phyloP scores from a whole-genome alignment of 2,888 invertebrate species.

The Anaspis maculata region DNA sequence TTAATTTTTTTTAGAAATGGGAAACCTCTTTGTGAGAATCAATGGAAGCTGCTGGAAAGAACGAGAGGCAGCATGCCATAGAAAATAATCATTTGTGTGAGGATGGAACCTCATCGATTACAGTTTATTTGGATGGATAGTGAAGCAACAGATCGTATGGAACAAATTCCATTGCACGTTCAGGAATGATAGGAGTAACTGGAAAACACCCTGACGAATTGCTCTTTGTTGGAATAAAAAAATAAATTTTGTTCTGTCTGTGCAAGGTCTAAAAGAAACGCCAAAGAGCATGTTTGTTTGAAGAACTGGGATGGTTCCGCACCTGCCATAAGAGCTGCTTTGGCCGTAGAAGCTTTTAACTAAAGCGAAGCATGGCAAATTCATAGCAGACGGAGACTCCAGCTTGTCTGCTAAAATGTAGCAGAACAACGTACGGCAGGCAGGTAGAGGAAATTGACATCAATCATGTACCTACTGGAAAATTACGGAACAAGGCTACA shows the following conservation, averaged over 20 bases:
- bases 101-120: slow-evolving; percentile 14
- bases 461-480: slow-evolving; percentile 19
- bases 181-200: slow-evolving; percentile 20
- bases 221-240: slow-evolving; percentile 16
- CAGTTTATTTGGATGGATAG: slow-evolving; percentile 20
- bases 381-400: slow-evolving; percentile 18
- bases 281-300: slow-evolving; percentile 11
- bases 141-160: slow-evolving; percentile 21
- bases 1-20: slow-evolving; percentile 1
- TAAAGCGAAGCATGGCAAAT: slow-evolving; percentile 11
- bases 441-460: slow-evolving; percentile 17
- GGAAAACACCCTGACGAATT: slow-evolving; percentile 14
- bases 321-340: slow-evolving; percentile 19
- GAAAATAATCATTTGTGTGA: not conserved
- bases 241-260: slow-evolving; percentile 21
- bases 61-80: slow-evolving; percentile 1
- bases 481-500: slow-evolving; percentile 18
- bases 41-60: slow-evolving; percentile 1
- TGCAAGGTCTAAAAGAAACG: slow-evolving; percentile 7
- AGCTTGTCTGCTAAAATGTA: slow-evolving; percentile 15
- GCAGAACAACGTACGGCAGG: slow-evolving; percentile 15
- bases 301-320: slow-evolving; percentile 19
- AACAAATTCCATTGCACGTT: slow-evolving; percentile 17
- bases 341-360: slow-evolving; percentile 18
- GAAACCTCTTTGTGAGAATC: not conserved